Evolutionary conservation across 2,888 invertebrate species (phyloP).

Genomic region (Nephrotoma guestfalica): DNA sequence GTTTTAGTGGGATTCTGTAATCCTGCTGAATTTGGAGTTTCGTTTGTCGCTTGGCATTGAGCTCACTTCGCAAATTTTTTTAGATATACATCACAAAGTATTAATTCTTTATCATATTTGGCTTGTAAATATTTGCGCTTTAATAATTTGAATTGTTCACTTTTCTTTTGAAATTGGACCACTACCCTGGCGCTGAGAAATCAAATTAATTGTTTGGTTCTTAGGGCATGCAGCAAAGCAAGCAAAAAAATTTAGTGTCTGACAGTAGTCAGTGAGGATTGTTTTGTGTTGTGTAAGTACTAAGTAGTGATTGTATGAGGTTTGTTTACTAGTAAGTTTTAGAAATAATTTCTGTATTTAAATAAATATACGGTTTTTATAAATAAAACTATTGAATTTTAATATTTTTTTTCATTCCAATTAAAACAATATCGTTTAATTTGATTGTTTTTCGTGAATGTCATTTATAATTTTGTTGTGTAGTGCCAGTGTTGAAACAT

Average conservation of each 20-base stretch:
- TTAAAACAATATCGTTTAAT: neutral
- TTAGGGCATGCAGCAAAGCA: neutral
- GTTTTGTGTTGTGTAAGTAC: neutral
- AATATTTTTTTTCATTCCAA: neutral
- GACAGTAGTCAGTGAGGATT: neutral
- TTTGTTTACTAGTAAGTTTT: neutral
- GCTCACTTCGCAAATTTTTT: too few species aligned
- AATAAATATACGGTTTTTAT: neutral
- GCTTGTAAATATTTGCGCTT: too few species aligned
- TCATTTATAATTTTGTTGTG: neutral
- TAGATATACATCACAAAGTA: too few species aligned
- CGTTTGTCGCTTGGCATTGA: too few species aligned
- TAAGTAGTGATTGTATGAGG: neutral
- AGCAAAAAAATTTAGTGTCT: neutral
- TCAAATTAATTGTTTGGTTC: neutral
- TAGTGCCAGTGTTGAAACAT: neutral
- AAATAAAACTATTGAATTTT: neutral
- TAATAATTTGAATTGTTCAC: too few species aligned
- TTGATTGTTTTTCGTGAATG: neutral
- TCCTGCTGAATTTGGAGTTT: neutral
- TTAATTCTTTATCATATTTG: too few species aligned
- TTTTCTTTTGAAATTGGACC: neutral
- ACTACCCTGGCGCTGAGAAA: neutral
- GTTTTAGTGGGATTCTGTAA: neutral
- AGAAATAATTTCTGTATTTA: neutral